Base-by-base conservation (phyloP, 2,797 vertebrate genomes). In the Pangasius larnaudii region DNA sequence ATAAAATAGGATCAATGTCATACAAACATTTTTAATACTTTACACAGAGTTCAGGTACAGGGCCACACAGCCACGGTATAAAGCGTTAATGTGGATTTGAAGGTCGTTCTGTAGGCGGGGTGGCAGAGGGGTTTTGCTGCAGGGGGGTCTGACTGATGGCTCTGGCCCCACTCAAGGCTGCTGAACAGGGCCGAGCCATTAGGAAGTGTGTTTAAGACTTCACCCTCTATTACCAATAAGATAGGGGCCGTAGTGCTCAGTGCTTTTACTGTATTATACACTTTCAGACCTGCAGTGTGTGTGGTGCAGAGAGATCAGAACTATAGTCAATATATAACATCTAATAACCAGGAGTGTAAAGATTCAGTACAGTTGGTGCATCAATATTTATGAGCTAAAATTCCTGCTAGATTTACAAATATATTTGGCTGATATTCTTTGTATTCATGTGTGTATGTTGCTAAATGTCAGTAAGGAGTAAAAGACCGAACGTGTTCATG, bases 121-220 rank as follows among this genome's bases (percentile, higher is more conserved):
- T 80, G 53, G 78, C 33, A 61, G 58, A 63, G 58, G 79, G 13
- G 6, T 82, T 9, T 75, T 75, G 18, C 27, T 86, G 56, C 58
- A 67, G 36, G 19, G 42, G 59, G 30, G 80, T 71, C 13, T 75
- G 67, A 83, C 39, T 33, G 79, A 83, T 83, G 56, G 69, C 53
- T 46, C 10, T 74, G 56, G 33, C 42, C 79, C 19, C 18, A 24
- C 27, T 87, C 36, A 72, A 83, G 79, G 53, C 27, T 83, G 79
- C 67, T 33, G 79, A 83, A 87, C 67, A 69, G 56, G 53, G 22
- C 79, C 1, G 49, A 75, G 86, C 69, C 56, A 51, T 83, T 83
- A 74, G 39, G 56, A 80, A 86, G 75, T 69, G 75, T 86, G 85
- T 80, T 78, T 86, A 86, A 86, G 85, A 69, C 18, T 46, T 72